Percentiles rank a stretch among this genome's conserved stretches.
These are phyloP conservation scores for Pemphredon lugubris DNA, from an alignment of 2,888 invertebrate genomes.

Conservation along the genomic window DNA sequence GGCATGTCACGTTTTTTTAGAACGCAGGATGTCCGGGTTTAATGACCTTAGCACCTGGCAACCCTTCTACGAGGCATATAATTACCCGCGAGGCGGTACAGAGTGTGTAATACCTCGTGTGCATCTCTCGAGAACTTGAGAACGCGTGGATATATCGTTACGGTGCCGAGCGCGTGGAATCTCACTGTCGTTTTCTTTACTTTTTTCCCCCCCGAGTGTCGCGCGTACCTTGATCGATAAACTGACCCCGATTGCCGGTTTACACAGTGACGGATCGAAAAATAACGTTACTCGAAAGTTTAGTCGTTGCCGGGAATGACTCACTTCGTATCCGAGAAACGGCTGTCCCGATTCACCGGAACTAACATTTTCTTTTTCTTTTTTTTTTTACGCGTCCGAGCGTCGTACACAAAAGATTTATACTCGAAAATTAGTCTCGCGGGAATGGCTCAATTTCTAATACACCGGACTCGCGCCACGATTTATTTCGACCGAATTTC, in stretches of 20 bases:
- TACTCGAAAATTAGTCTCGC: not conserved
- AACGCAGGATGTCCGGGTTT: constrained; percentile 68
- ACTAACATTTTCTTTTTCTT: too few species aligned
- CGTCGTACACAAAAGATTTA: too few species aligned
- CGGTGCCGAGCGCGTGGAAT: constrained; percentile 55
- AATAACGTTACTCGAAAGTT: constrained; percentile 14
- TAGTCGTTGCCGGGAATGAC: too few species aligned
- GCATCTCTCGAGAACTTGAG: constrained; percentile 57
- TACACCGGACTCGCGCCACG: too few species aligned
- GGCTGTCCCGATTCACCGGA: too few species aligned
- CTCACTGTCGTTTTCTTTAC: constrained; percentile 62
- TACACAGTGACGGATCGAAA: constrained; percentile 31
- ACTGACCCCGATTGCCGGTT: constrained; percentile 40
- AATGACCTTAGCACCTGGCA: constrained; percentile 68
- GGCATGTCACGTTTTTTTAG: constrained; percentile 56
- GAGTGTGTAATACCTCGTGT: constrained; percentile 45
- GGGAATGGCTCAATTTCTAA: too few species aligned
- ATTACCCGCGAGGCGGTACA: constrained; percentile 59
- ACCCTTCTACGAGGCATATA: constrained; percentile 63
- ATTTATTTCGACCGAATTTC: too few species aligned
- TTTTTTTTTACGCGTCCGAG: too few species aligned
- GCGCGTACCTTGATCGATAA: constrained; percentile 46
- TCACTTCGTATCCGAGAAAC: too few species aligned
- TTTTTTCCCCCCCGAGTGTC: constrained; percentile 38
- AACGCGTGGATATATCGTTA: constrained; percentile 53